Evolutionary conservation across 2,888 invertebrate species (phyloP), one percentile per base, ranked within the genome.

Genomic region (Gasteruption jaculator): DNA sequence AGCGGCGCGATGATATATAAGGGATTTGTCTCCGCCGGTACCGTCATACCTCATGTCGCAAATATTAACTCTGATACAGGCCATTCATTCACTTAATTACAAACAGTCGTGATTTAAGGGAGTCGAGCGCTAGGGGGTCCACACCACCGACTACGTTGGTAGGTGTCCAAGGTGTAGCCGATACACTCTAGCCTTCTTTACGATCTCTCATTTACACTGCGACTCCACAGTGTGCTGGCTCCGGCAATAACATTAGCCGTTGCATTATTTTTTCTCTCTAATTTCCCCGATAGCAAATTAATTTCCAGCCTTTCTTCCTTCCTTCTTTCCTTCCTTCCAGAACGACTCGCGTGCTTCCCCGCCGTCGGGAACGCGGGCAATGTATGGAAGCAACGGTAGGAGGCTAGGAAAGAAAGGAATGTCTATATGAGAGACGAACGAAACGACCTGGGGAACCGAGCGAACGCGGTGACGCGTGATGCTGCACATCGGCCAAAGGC

Each of bases 31-130:
- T 66, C 59, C 57, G 61, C 53, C n/a, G 63, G 62, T 60, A 62
- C 57, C 66, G 65, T 67, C 68, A 65, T 69, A 63, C 67, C 65
- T 69, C 70, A 68, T 63, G 63, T 61, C 66, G 69, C 69, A 69
- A 69, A 70, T 70, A 70, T 70, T 70, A 70, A 70, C 69, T 66
- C 67, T 64, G 68, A 68, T 67, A 65, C 68, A 65, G 68, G 66
- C 70, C 70, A 70, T 69, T 68, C 67, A 68, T 71, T 70, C 70
- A 65, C 70, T 71, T 71, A 71, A 71, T 71, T 71, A 71, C 69
- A 67, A 70, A 65, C 66, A 68, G 66, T 61, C 64, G 61, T 71
- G 70, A 71, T 71, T 71, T 71, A 71, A 68, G 69, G 61, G 56
- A 60, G 54, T 53, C 58, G 58, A 58, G 50, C 63, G 50, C 53